Evolutionary conservation across 2,113 vertebrate species (phyloP), one percentile per base, ranked within the genome.

Genomic region (Macrotus californicus): DNA sequence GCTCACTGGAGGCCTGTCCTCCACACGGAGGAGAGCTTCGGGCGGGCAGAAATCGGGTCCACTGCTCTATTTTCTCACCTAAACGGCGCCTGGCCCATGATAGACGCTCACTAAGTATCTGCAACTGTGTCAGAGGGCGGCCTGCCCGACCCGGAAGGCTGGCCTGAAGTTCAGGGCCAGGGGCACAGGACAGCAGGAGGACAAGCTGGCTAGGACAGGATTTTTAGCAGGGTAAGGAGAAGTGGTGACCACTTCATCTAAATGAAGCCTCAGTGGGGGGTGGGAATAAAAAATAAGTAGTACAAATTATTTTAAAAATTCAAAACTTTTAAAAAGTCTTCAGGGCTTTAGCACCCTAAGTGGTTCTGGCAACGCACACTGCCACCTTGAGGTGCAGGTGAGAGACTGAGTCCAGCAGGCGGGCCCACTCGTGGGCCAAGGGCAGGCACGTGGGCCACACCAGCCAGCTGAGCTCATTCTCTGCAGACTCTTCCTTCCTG

Each of bases 381-480:
- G 66, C 31, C 29, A 1, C 15, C 6, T 39, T 0, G 21, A 39
- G 41, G 36, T 5, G 21, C 22, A 5, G 1, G 3, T 0, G 7
- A 52, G 76, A 39, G 36, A 4, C 5, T 0, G 19, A 18, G 0
- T 10, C 61, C n/a, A 3, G 50, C 50, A 34, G 66, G 3, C 7
- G 3, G 66, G 56, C 50, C 15, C 34, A 6, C 19, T 0, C 19
- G 1, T 12, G 52, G 2, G 1, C 46, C 29, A 5, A 29, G 12
- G 50, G 22, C 1, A 5, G 50, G 39, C 22, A 2, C 24, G 1
- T 24, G 86, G 43, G 10, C 82, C 16, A 2, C 18, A 13, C 26
- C 56, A 5, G 48, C 52, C n/a, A 2, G 1, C 2, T 1, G 10
- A 9, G 19, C 43, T 10, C 11, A 0, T 1, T 21, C 80, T 85